Conservation (phyloP, 2,888 invertebrate genomes). For the Andrena fulva region DNA sequence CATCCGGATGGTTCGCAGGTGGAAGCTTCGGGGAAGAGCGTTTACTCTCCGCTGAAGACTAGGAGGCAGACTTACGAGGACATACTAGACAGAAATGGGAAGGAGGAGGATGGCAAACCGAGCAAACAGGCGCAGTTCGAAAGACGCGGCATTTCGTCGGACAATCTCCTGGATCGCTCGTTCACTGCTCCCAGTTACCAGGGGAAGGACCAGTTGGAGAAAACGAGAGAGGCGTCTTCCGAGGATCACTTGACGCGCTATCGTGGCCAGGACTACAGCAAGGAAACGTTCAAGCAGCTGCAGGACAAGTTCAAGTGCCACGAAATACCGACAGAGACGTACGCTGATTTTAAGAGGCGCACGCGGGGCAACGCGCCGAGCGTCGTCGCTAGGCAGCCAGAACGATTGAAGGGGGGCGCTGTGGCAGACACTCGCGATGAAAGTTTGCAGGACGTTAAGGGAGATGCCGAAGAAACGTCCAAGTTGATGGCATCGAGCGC, state of each 20-base stretch:
- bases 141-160: constrained; percentile 79
- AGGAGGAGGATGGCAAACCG: constrained; percentile 50
- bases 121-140: constrained; percentile 72
- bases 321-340: constrained; percentile 78
- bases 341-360: constrained; percentile 80
- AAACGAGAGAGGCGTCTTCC: constrained; percentile 55
- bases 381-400: constrained; percentile 46
- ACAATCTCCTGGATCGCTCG: constrained; percentile 72
- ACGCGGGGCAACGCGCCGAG: constrained; percentile 70
- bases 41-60: constrained; percentile 72
- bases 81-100: constrained; percentile 73
- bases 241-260: constrained; percentile 60
- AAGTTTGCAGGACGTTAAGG: neutral
- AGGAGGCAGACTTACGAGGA: constrained; percentile 79
- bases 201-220: constrained; percentile 36
- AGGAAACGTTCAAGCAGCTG: constrained; percentile 77
- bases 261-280: constrained; percentile 56
- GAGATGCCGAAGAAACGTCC: neutral
- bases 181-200: constrained; percentile 40
- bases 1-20: constrained; percentile 45
- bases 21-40: constrained; percentile 34
- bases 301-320: constrained; percentile 79
- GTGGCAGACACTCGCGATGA: constrained; percentile 1
- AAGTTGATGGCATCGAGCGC: neutral
- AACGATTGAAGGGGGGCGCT: constrained; percentile 23